A percentile compares a stretch with the other conserved stretches of the same genome.
phyloP scores from a whole-genome alignment of 2,113 vertebrate genomes.

The Lasiurus cinereus region DNA sequence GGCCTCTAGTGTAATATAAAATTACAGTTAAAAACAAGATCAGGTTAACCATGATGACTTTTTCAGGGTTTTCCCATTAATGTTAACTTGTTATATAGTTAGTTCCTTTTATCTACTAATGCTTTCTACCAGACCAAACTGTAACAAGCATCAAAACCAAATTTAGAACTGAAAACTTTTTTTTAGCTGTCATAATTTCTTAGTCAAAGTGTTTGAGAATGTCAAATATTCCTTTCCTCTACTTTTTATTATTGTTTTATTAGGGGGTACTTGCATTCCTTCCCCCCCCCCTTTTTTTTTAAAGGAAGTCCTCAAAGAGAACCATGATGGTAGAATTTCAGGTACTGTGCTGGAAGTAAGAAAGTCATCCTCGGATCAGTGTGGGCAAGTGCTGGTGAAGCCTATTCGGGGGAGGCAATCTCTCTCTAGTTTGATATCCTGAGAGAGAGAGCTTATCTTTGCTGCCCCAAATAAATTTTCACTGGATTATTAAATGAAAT shows the following conservation, averaged over 20 bases:
- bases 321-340: slow-evolving; percentile 18
- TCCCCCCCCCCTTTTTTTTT: too few species aligned
- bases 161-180: slow-evolving; percentile 21
- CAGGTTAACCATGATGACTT: neutral
- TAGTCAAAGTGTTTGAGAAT: slow-evolving; percentile 49
- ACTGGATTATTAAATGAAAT: neutral
- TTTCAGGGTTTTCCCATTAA: neutral
- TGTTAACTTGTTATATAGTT: slow-evolving; percentile 30
- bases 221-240: neutral
- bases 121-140: slow-evolving; percentile 14
- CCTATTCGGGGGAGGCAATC: neutral
- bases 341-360: neutral
- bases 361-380: neutral
- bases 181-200: slow-evolving; percentile 60
- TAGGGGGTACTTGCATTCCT: neutral
- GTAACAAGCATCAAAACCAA: slow-evolving; percentile 6
- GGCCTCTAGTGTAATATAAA: neutral
- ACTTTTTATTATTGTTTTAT: slow-evolving; percentile 45
- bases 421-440: slow-evolving; percentile 32
- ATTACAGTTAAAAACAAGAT: neutral
- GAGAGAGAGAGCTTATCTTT: neutral
- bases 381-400: neutral
- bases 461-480: slow-evolving; percentile 7
- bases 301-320: neutral
- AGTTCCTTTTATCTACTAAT: neutral